Percentiles rank a stretch among this genome's conserved stretches.
These are phyloP conservation scores for Oncorhynchus keta DNA, from an alignment of 2,113 vertebrate species.

Conservation along the genomic window DNA sequence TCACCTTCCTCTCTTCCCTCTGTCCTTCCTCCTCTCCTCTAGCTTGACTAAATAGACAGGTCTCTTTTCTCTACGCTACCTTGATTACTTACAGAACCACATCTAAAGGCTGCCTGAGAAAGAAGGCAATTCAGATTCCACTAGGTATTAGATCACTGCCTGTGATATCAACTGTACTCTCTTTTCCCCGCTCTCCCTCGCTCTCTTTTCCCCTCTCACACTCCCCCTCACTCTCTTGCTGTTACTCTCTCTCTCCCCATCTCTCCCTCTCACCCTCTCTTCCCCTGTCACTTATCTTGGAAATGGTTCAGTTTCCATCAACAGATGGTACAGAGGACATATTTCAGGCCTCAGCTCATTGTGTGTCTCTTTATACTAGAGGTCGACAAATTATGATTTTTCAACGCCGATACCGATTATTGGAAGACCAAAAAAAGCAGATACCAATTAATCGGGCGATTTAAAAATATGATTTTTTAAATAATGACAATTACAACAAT, in stretches of 20 bases:
- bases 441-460: too few species aligned
- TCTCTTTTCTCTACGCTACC: background rate
- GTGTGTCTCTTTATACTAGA: background rate
- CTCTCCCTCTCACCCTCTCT: background rate
- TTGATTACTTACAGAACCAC: background rate
- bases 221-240: background rate
- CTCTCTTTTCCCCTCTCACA: background rate
- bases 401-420: too few species aligned
- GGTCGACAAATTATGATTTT: too few species aligned
- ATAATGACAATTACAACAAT: too few species aligned
- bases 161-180: background rate
- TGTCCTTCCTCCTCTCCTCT: background rate
- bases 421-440: too few species aligned
- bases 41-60: slow-evolving; percentile 9
- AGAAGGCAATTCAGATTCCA: slow-evolving; percentile 22
- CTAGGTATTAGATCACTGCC: background rate
- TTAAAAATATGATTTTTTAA: too few species aligned
- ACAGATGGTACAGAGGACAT: slow-evolving; percentile 22
- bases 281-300: slow-evolving; percentile 12
- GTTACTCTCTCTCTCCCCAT: background rate
- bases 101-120: background rate
- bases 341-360: slow-evolving; percentile 43
- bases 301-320: slow-evolving; percentile 48
- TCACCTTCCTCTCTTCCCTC: background rate
- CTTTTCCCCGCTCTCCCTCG: background rate